Evolutionary conservation across 2,888 invertebrate species (phyloP).

Genomic region (Melieria omissa): DNA sequence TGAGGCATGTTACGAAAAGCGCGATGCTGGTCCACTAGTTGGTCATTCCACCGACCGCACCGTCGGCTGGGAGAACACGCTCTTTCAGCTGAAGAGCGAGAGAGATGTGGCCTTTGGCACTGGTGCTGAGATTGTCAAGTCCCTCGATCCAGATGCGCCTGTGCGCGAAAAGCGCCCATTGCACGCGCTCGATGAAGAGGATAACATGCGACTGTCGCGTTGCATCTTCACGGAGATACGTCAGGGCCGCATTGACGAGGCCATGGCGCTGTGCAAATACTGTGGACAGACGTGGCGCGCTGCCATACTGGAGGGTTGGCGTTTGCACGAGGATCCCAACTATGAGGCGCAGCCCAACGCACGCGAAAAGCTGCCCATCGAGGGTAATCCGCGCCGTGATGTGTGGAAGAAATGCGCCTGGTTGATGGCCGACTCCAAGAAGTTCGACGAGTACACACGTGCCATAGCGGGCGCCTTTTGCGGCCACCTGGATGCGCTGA

Average conservation of each 20-base stretch:
- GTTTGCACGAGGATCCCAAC: slow-evolving; percentile 87
- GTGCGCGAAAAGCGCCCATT: slow-evolving; percentile 79
- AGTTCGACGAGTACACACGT: slow-evolving; percentile 70
- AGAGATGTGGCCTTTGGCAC: slow-evolving; percentile 72
- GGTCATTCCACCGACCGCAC: slow-evolving; percentile 84
- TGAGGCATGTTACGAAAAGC: slow-evolving; percentile 80
- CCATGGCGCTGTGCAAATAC: slow-evolving; percentile 83
- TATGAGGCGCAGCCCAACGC: slow-evolving; percentile 67
- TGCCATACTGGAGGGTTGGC: slow-evolving; percentile 91
- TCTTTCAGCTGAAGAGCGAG: slow-evolving; percentile 76
- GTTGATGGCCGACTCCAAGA: slow-evolving; percentile 70
- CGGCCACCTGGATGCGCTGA: slow-evolving; percentile 82
- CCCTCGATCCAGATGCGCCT: slow-evolving; percentile 91
- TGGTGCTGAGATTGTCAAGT: slow-evolving; percentile 72
- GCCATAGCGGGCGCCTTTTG: slow-evolving; percentile 84
- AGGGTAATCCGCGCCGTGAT: slow-evolving; percentile 86
- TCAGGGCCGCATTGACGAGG: slow-evolving; percentile 87
- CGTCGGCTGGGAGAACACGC: slow-evolving; percentile 91
- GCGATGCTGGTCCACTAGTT: slow-evolving; percentile 67
- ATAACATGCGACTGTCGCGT: slow-evolving; percentile 73
- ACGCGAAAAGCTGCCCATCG: slow-evolving; percentile 69
- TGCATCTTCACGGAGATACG: slow-evolving; percentile 78
- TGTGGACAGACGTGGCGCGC: slow-evolving; percentile 94
- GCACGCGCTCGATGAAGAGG: slow-evolving; percentile 88
- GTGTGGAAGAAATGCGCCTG: slow-evolving; percentile 82